Evolutionary conservation across 2,888 invertebrate species (phyloP).

Genomic region (Gnatocerus cornutus): DNA sequence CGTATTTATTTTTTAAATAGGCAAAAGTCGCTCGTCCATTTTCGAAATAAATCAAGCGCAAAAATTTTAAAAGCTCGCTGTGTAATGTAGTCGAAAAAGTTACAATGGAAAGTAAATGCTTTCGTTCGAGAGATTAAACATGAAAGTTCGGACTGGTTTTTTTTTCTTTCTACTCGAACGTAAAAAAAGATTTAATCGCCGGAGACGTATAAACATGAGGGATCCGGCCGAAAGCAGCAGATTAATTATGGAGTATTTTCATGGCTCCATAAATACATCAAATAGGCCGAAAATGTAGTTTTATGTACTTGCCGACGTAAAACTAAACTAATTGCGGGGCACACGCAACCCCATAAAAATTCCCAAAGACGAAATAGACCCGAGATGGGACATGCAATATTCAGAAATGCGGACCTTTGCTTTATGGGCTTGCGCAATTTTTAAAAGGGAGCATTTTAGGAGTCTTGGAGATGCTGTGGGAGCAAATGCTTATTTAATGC

Average conservation of each 20-base stretch:
- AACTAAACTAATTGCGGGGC: conserved; percentile 32
- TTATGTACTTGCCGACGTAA: conserved; percentile 38
- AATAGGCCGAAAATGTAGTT: conserved; percentile 32
- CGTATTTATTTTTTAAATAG: conserved; percentile 12
- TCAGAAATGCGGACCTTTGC: conserved; percentile 5
- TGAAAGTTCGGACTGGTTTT: conserved; percentile 11
- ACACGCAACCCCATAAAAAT: conserved; percentile 19
- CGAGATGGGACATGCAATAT: conserved; percentile 10
- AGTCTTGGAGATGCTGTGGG: too few species aligned
- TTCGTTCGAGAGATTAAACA: conserved; percentile 42
- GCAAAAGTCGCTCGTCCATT: conserved; percentile 13
- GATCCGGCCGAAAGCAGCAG: conserved; percentile 4
- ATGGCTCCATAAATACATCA: conserved; percentile 34
- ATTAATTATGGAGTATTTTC: conserved; percentile 43
- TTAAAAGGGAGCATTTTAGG: background rate
- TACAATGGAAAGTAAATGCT: conserved; percentile 43
- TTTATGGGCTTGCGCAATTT: conserved; percentile 2
- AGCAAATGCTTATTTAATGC: too few species aligned
- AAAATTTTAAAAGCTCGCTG: conserved; percentile 45
- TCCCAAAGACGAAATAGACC: background rate
- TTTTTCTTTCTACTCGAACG: conserved; percentile 3
- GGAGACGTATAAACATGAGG: conserved; percentile 29
- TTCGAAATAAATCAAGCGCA: conserved; percentile 47
- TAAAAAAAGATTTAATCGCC: conserved; percentile 41
- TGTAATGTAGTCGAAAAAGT: conserved; percentile 44